These are phyloP conservation scores for Anguilla megastoma DNA, from an alignment of 2,797 vertebrate species.

Conservation along the genomic window DNA sequence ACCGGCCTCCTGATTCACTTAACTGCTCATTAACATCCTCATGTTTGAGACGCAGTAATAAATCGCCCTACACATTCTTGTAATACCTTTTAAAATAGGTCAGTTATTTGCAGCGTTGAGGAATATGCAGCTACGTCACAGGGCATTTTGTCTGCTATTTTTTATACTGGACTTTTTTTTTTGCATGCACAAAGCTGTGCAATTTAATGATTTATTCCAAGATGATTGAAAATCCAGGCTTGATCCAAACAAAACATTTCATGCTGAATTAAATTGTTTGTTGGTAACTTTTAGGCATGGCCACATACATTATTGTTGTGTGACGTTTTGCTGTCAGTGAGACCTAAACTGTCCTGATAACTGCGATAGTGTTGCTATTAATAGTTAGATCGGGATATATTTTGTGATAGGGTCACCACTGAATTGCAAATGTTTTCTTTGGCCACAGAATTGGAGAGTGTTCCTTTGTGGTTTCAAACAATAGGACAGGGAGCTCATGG, in stretches of 20 bases:
- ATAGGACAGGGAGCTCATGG: neutral
- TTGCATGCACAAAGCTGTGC: neutral
- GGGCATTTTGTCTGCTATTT: neutral
- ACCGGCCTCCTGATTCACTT: neutral
- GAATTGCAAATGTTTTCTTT: neutral
- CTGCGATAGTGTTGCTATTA: neutral
- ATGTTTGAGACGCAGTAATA: neutral
- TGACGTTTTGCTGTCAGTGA: neutral
- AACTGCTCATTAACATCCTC: neutral
- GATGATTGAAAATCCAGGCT: neutral
- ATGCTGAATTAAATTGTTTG: neutral
- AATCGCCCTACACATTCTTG: neutral
- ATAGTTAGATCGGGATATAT: neutral
- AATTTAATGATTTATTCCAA: neutral
- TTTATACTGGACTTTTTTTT: neutral
- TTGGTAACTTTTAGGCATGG: neutral
- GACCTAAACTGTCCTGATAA: neutral
- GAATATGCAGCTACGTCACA: neutral
- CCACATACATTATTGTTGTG: neutral
- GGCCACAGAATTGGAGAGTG: neutral
- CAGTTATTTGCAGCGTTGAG: neutral
- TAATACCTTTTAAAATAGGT: neutral
- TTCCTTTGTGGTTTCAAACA: constrained; percentile 2
- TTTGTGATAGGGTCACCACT: neutral
- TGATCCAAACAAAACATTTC: neutral